Conservation (phyloP, 2,888 invertebrate species). For the Limnephilus auricula region DNA sequence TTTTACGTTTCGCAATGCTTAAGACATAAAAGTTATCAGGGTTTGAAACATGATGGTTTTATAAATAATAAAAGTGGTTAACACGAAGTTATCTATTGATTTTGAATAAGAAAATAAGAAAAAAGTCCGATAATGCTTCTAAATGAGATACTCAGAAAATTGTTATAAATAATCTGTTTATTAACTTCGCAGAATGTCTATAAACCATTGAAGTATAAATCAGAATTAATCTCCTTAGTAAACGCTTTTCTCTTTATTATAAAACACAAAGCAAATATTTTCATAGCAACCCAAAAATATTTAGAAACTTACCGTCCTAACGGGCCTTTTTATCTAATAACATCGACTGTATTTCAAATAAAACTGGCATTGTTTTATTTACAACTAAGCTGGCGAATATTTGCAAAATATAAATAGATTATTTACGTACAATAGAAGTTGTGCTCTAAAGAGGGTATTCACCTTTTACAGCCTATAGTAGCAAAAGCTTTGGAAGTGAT, state of each 20-base stretch:
- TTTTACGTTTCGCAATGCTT: too few species aligned
- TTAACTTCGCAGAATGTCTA: not conserved
- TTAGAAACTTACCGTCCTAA: not conserved
- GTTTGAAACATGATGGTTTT: too few species aligned
- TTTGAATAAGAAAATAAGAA: too few species aligned
- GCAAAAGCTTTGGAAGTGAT: not conserved
- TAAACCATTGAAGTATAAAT: not conserved
- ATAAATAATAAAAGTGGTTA: too few species aligned
- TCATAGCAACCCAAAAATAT: not conserved
- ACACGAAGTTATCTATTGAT: too few species aligned
- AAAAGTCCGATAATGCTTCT: not conserved
- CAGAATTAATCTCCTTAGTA: not conserved
- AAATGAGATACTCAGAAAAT: not conserved
- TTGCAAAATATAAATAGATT: not conserved
- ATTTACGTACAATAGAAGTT: not conserved
- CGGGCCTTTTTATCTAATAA: not conserved
- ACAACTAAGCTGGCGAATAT: not conserved
- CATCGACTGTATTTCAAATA: not conserved
- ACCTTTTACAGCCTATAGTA: not conserved
- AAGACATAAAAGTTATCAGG: too few species aligned
- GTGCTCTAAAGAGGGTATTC: not conserved
- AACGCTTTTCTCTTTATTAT: not conserved
- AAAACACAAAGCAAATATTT: not conserved
- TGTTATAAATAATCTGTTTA: not conserved
- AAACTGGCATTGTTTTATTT: not conserved